These are phyloP conservation scores for Nibea albiflora DNA, from an alignment of 2,113 vertebrate genomes.

Conservation along the genomic window DNA sequence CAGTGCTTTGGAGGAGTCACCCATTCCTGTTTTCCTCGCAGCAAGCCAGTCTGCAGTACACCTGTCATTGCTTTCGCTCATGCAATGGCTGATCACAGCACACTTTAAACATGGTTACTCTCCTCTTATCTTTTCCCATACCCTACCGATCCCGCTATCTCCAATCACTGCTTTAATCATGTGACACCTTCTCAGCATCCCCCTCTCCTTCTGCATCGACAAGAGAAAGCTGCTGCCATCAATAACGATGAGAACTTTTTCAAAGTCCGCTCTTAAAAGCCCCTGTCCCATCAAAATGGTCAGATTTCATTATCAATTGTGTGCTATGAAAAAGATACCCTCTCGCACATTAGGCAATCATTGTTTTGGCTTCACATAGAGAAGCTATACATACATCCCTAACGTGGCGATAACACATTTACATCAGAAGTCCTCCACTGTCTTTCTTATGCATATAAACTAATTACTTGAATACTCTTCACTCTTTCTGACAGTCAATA, in stretches of 20 bases:
- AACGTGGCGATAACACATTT: slow-evolving; percentile 42
- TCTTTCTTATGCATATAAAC: slow-evolving; percentile 74
- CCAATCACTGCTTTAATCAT: slow-evolving; percentile 82
- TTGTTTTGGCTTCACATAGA: slow-evolving; percentile 56
- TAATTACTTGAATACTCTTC: slow-evolving; percentile 54
- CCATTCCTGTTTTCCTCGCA: slow-evolving; percentile 72
- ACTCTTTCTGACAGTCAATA: slow-evolving; percentile 67
- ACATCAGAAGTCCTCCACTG: slow-evolving; percentile 48
- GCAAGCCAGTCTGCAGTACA: slow-evolving; percentile 63
- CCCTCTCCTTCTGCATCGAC: slow-evolving; percentile 23
- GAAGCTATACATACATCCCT: slow-evolving; percentile 52
- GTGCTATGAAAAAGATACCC: slow-evolving; percentile 38
- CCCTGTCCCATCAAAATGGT: slow-evolving; percentile 75
- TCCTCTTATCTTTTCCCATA: slow-evolving; percentile 80
- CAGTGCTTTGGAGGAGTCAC: slow-evolving; percentile 71
- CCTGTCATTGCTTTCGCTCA: slow-evolving; percentile 80
- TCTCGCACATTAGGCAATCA: slow-evolving; percentile 55
- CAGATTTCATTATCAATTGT: slow-evolving; percentile 74
- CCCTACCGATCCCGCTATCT: slow-evolving; percentile 78
- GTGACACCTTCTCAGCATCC: slow-evolving; percentile 70
- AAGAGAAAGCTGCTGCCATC: slow-evolving; percentile 73
- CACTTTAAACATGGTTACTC: slow-evolving; percentile 83
- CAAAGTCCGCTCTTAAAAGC: slow-evolving; percentile 72
- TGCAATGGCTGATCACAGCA: slow-evolving; percentile 83
- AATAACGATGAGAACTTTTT: slow-evolving; percentile 77